Evolutionary conservation across 2,888 invertebrate species (phyloP).

Genomic region (Lymantria dispar): DNA sequence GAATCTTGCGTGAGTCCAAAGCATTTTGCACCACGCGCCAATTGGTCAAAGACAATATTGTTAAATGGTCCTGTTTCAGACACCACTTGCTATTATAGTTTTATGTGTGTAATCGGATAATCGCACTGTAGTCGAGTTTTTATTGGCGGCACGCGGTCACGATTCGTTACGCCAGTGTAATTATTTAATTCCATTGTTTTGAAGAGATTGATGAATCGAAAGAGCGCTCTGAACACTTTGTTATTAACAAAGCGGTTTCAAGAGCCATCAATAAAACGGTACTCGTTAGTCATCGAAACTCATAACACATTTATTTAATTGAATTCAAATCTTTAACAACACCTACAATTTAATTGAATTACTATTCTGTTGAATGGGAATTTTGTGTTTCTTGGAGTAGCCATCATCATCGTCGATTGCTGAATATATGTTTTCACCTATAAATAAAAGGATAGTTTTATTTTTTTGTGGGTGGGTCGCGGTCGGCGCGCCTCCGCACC

Average conservation of each 20-base stretch:
- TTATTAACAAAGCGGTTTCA: constrained; percentile 42
- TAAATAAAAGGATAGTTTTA: too few relatives aligned
- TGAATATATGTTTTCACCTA: too few relatives aligned
- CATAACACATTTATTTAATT: constrained; percentile 26
- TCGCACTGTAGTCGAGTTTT: constrained; percentile 41
- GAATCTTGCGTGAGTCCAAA: constrained; percentile 29
- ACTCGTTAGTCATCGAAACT: constrained; percentile 37
- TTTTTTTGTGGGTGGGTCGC: too few relatives aligned
- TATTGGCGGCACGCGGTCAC: constrained; percentile 53
- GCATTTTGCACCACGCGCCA: constrained; percentile 23
- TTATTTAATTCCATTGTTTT: constrained; percentile 61
- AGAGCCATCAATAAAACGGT: background rate
- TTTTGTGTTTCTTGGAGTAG: too few relatives aligned
- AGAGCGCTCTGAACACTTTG: constrained; percentile 46
- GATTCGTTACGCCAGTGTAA: constrained; percentile 58
- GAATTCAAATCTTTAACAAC: constrained; percentile 26
- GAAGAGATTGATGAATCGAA: constrained; percentile 65
- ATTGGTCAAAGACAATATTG: constrained; percentile 64
- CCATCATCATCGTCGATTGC: too few relatives aligned
- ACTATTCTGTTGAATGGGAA: constrained; percentile 6
- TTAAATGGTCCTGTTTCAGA: constrained; percentile 45
- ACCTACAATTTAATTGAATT: constrained; percentile 28
- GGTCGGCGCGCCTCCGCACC: too few relatives aligned
- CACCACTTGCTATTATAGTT: constrained; percentile 53
- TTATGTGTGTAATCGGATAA: constrained; percentile 65